Evolutionary conservation across 37 sponge, comb jelly and placozoan species (phyloP).

Genomic region (Theonella swinhoei): DNA sequence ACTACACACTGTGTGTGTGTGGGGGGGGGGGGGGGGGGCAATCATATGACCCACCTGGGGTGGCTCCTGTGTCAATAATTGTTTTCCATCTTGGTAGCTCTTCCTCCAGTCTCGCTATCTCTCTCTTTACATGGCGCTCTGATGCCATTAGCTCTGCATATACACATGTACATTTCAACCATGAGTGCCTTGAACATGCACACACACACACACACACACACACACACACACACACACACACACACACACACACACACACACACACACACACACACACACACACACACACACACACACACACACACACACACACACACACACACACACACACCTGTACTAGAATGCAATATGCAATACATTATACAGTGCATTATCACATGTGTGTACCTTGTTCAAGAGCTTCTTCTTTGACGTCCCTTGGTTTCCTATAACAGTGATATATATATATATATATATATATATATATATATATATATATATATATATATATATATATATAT

Average conservation of each 20-base stretch:
- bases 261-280: too few relatives aligned
- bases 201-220: neutral
- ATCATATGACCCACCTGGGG: constrained; percentile 20
- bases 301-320: too few relatives aligned
- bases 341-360: too few relatives aligned
- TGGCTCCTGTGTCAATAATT: constrained; percentile 49
- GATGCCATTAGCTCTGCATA: constrained; percentile 59
- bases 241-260: neutral
- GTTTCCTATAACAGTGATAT: constrained; percentile 38
- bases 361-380: neutral
- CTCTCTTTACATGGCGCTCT: constrained; percentile 76
- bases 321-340: too few relatives aligned
- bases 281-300: too few relatives aligned
- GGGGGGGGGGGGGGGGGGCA: neutral
- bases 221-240: neutral
- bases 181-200: neutral
- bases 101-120: constrained; percentile 83
- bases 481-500: neutral
- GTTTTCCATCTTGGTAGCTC: constrained; percentile 78
- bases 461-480: neutral
- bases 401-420: constrained; percentile 52
- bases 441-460: neutral
- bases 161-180: neutral
- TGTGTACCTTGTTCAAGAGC: constrained; percentile 74
- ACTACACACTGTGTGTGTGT: constrained; percentile 12